A percentile compares a stretch with the other conserved stretches of the same genome.
Evolutionary conservation across 2,797 vertebrate genomes (phyloP).

Genomic region (Orientallactaga sibirica): DNA sequence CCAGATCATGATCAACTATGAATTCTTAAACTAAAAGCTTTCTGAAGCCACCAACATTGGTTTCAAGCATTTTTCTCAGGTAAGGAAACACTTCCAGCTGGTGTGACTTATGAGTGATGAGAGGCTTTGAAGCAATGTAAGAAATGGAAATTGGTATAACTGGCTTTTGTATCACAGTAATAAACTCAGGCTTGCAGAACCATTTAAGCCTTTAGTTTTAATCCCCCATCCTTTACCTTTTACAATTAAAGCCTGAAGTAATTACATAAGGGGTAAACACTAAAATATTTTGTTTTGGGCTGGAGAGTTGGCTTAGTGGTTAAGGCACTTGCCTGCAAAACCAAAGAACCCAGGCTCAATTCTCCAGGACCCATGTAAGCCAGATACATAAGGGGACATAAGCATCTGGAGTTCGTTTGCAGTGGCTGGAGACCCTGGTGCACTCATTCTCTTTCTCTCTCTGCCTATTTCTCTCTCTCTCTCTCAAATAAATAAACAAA

Average conservation of each 20-base stretch:
- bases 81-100: background rate
- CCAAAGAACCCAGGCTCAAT: no score
- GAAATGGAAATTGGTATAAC: background rate
- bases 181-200: slow-evolving; percentile 49
- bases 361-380: no score
- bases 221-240: slow-evolving; percentile 58
- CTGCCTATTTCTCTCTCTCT: no score
- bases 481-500: no score
- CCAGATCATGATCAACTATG: background rate
- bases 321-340: no score
- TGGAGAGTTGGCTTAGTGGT: no score
- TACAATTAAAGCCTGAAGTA: slow-evolving; percentile 66
- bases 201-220: slow-evolving; percentile 50
- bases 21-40: background rate
- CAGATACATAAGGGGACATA: no score
- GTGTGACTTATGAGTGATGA: slow-evolving; percentile 37
- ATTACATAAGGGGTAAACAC: slow-evolving; percentile 64
- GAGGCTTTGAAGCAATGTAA: slow-evolving; percentile 1
- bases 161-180: slow-evolving; percentile 62
- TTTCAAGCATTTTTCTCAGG: background rate
- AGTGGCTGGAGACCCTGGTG: no score
- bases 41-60: background rate
- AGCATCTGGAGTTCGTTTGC: no score
- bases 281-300: background rate
- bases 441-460: no score